Conservation (phyloP, 1,140 invertebrate genomes). For the Schmidtea mediterranea region DNA sequence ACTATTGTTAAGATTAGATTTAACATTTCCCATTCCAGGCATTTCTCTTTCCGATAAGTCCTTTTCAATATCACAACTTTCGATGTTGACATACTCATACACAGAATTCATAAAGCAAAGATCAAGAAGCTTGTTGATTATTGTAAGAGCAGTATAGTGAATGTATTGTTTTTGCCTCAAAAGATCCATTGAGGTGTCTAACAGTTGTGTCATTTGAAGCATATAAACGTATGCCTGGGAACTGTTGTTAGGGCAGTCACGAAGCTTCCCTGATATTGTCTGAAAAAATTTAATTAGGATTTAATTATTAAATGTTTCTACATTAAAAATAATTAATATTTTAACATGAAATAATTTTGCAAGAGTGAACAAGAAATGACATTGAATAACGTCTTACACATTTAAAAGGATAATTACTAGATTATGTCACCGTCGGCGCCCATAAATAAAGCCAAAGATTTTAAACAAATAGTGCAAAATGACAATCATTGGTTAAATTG, state of each 20-base stretch:
- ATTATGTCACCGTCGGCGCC: no score
- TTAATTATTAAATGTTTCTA: no score
- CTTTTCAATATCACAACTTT: not conserved
- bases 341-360: no score
- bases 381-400: no score
- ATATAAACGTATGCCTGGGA: not conserved
- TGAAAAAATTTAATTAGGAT: no score
- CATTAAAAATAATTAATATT: no score
- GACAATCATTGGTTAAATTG: no score
- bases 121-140: conserved; percentile 6
- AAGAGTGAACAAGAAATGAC: no score
- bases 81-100: not conserved
- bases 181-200: not conserved
- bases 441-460: no score
- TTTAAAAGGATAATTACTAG: no score
- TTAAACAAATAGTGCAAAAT: no score
- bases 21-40: not conserved
- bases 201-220: not conserved
- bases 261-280: not conserved
- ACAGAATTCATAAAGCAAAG: not conserved
- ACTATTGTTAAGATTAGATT: not conserved
- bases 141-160: conserved; percentile 5
- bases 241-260: not conserved
- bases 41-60: not conserved
- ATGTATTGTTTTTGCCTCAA: not conserved